Conservation (phyloP, 1,140 invertebrate genomes). For the Cydia pomonella region DNA sequence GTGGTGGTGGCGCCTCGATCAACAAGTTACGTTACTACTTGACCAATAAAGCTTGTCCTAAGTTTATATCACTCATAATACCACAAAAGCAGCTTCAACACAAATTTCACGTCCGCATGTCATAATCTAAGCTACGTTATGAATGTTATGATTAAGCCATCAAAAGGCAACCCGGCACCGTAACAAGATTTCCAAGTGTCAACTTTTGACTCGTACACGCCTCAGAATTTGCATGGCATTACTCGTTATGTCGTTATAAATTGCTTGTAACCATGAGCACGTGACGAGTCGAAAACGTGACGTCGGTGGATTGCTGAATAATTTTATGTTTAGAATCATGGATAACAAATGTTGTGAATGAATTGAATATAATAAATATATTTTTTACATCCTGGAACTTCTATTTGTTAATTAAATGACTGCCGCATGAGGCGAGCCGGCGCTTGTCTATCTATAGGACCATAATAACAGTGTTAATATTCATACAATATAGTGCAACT, state of each 20-base stretch:
- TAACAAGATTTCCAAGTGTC: background rate
- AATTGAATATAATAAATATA: too few species aligned
- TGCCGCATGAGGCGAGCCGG: too few species aligned
- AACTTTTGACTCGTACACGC: background rate
- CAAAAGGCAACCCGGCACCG: background rate
- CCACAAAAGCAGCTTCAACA: background rate
- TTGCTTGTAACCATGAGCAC: constrained; percentile 17
- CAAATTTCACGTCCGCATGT: background rate
- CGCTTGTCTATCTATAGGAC: too few species aligned
- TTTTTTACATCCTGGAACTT: too few species aligned
- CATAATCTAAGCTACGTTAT: background rate
- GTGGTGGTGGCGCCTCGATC: too few species aligned
- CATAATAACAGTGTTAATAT: too few species aligned
- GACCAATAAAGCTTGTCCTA: too few species aligned
- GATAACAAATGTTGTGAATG: too few species aligned
- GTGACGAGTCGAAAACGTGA: background rate
- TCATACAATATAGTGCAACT: too few species aligned
- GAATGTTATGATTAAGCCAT: constrained; percentile 6
- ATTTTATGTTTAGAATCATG: background rate
- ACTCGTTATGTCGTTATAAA: constrained; percentile 5
- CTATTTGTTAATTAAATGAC: too few species aligned
- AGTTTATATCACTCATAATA: too few species aligned
- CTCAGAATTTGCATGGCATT: constrained; percentile 20
- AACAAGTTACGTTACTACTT: too few species aligned
- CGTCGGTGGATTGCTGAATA: background rate